These are phyloP conservation scores for Panzeria rudis DNA, from an alignment of 2,888 invertebrate genomes.

Conservation along the genomic window DNA sequence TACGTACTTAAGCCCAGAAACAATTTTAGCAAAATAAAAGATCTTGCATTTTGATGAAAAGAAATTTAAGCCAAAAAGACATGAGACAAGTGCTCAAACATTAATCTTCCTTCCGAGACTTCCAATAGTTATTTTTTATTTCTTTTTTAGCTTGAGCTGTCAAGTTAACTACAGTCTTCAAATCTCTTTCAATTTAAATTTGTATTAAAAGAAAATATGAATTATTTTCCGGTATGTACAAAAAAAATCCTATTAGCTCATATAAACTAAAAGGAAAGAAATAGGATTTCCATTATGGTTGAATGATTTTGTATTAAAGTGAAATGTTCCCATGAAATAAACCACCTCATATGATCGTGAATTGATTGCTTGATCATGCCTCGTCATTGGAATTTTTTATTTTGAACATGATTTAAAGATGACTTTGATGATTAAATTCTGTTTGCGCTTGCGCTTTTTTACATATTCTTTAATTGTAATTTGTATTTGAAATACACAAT, in stretches of 20 bases:
- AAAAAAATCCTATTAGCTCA: background rate
- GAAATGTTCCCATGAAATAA: background rate
- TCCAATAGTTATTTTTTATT: constrained; percentile 15
- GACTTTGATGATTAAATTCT: constrained; percentile 32
- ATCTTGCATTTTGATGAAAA: background rate
- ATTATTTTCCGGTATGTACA: constrained; percentile 29
- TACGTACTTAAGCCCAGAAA: background rate
- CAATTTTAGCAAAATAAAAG: background rate
- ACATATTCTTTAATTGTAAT: background rate
- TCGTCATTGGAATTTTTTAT: background rate
- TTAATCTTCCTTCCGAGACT: constrained; percentile 35
- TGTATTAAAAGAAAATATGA: constrained; percentile 3
- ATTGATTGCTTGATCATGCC: background rate
- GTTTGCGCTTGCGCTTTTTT: background rate
- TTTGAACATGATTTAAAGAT: constrained; percentile 32
- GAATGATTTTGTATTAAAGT: constrained; percentile 1
- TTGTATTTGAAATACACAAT: constrained; percentile 8
- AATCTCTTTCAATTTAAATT: constrained; percentile 20
- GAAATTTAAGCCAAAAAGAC: background rate
- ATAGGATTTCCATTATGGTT: constrained; percentile 4
- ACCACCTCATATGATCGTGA: background rate
- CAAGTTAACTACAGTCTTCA: constrained; percentile 5
- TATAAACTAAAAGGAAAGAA: background rate
- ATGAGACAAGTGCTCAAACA: background rate
- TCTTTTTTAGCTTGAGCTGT: background rate